Evolutionary conservation across 2,888 invertebrate genomes (phyloP).

Genomic region (Synanthedon andrenaeformis): DNA sequence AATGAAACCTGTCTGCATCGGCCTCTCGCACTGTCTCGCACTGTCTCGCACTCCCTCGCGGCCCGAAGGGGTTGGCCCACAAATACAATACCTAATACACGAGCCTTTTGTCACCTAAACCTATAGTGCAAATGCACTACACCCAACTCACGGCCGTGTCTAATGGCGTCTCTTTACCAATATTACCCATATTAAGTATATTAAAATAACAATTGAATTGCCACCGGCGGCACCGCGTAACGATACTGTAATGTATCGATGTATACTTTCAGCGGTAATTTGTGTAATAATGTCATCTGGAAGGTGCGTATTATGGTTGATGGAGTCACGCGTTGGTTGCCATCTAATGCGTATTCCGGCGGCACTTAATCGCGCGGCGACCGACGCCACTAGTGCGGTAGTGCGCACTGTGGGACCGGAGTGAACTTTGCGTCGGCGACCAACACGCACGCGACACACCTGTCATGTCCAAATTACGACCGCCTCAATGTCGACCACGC

Average conservation of each 20-base stretch:
- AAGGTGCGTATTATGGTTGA: conserved; percentile 25
- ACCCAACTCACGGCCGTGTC: conserved; percentile 4
- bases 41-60: too few relatives aligned
- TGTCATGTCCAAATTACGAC: neutral
- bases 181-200: conserved; percentile 6
- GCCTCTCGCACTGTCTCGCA: too few relatives aligned
- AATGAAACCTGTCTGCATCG: conserved; percentile 3
- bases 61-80: conserved; percentile 8
- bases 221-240: conserved; percentile 30
- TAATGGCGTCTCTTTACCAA: conserved; percentile 18
- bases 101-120: conserved; percentile 32
- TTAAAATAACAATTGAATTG: conserved; percentile 19
- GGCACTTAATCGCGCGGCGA: conserved; percentile 3
- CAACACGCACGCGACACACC: conserved; percentile 11
- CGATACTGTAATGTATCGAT: conserved; percentile 21
- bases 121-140: conserved; percentile 10
- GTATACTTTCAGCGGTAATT: conserved; percentile 26
- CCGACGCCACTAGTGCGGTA: conserved; percentile 1
- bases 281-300: conserved; percentile 44
- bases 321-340: conserved; percentile 45
- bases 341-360: conserved; percentile 17
- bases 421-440: conserved; percentile 26
- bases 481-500: neutral
- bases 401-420: conserved; percentile 21
- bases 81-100: conserved; percentile 28